Evolutionary conservation across 2,113 vertebrate genomes (phyloP), one percentile per base, ranked within the genome.

Genomic region (Ciconia stormi): DNA sequence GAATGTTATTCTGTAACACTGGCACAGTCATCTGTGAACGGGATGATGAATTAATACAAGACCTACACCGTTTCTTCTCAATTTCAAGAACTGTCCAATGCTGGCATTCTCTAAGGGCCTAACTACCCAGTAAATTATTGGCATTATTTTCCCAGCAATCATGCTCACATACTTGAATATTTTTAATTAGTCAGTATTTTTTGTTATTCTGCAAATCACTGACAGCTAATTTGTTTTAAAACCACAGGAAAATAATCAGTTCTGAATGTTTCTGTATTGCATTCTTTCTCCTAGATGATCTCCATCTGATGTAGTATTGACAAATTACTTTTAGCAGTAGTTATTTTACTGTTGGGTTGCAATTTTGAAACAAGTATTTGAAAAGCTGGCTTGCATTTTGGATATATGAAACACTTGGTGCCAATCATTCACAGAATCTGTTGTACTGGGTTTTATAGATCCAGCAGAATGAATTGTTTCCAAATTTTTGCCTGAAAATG

Each of bases 121-220:
- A 80, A 94, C 87, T 58, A 94, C 78, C 93, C 79, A 81, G 91
- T 63, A 73, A 92, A 92, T 90, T 82, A 70, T 63, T 93, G 50
- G 87, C 87, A 56, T 88, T 83, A 40, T 89, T 96, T 91, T 87
- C 62, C 47, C 26, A 90, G 78, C 34, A 50, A 70, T 88, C 89
- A 67, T 34, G 29, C 29, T 93, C 49, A 77, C 76, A 70, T 91
- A 82, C 80, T 93, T 91, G 81, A 94, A 29, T 89, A 88, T 77
- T 87, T 91, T 96, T 95, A 97, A 96, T 97, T 97, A 97, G 71
- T 73, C 36, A 40, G 38, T 89, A 73, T 85, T 95, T 91, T 86
- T 96, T 90, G 76, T 87, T 95, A 82, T 80, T 93, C 65, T 95
- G 53, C 59, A 76, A 93, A 94, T 94, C 81, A 83, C 36, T 86